Evolutionary conservation across 2,888 invertebrate species (phyloP).

Genomic region (Archips crataeganus): DNA sequence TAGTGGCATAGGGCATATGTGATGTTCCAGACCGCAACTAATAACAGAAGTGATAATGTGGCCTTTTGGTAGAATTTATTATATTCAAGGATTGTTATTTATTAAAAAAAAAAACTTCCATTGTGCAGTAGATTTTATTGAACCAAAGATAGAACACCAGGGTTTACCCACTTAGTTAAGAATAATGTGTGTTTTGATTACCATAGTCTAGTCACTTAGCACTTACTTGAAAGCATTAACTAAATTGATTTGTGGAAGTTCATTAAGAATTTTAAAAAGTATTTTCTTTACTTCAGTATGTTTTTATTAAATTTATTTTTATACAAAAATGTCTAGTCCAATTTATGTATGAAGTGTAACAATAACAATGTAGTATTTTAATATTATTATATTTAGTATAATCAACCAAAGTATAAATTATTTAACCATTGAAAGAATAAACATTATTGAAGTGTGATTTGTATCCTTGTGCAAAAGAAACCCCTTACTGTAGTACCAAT

Average conservation of each 20-base stretch:
- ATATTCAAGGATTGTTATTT: constrained; percentile 36
- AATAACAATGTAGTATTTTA: neutral
- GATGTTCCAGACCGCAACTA: constrained; percentile 39
- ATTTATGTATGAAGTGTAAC: neutral
- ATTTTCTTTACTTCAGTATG: constrained; percentile 15
- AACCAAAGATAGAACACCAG: constrained; percentile 34
- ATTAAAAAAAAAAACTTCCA: constrained; percentile 32
- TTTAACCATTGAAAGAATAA: constrained; percentile 23
- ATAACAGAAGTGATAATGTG: constrained; percentile 74
- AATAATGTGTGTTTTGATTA: constrained; percentile 24
- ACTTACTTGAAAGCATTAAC: constrained; percentile 9
- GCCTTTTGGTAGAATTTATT: constrained; percentile 66
- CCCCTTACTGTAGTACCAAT: neutral
- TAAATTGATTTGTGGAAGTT: neutral
- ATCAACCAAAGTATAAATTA: constrained; percentile 14
- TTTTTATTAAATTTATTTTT: neutral
- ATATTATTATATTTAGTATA: neutral
- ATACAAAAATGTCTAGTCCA: constrained; percentile 30
- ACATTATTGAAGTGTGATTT: constrained; percentile 12
- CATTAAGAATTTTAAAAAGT: neutral
- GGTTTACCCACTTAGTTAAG: constrained; percentile 23
- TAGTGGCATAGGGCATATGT: constrained; percentile 21
- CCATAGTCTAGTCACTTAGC: constrained; percentile 33
- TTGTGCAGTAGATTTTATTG: constrained; percentile 32
- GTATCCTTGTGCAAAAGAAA: neutral